A percentile compares a stretch with the other conserved stretches of the same genome.
These are phyloP conservation scores for Monochamus alternatus DNA, from an alignment of 2,888 invertebrate species.

Conservation along the genomic window DNA sequence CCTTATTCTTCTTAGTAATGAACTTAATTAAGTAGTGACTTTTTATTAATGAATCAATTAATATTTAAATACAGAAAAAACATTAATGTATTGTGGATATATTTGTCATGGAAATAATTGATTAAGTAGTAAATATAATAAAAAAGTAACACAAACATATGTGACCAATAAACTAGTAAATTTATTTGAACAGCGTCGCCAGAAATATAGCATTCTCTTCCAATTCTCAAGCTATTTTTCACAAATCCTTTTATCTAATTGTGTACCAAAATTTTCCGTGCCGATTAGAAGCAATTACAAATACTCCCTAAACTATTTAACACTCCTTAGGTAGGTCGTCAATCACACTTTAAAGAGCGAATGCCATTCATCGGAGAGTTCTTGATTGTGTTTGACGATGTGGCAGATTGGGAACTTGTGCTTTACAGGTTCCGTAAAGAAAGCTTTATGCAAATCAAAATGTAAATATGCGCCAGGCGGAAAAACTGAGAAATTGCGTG, in stretches of 20 bases:
- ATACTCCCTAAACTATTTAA: constrained; percentile 27
- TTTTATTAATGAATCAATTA: too few relatives aligned
- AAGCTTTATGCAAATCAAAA: constrained; percentile 41
- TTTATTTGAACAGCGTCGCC: not conserved
- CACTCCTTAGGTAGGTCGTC: constrained; percentile 16
- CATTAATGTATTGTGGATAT: too few relatives aligned
- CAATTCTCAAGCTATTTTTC: not conserved
- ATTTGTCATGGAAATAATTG: too few relatives aligned
- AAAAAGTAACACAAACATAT: not conserved
- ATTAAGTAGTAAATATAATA: not conserved
- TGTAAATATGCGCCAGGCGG: constrained; percentile 37
- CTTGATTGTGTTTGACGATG: constrained; percentile 18
- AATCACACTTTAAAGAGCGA: constrained; percentile 17
- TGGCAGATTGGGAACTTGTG: constrained; percentile 22
- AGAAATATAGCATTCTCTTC: not conserved
- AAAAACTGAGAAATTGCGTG: constrained; percentile 14
- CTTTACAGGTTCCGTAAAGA: constrained; percentile 29
- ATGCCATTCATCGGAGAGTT: constrained; percentile 23
- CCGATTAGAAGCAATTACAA: constrained; percentile 11
- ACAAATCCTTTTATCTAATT: not conserved
- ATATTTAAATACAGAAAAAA: too few relatives aligned
- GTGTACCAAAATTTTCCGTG: not conserved
- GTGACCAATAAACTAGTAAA: constrained; percentile 1
- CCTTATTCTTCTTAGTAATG: too few relatives aligned
- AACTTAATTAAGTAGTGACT: too few relatives aligned